Conservation (phyloP, 1,140 invertebrate species). For the Tachypleus tridentatus region DNA sequence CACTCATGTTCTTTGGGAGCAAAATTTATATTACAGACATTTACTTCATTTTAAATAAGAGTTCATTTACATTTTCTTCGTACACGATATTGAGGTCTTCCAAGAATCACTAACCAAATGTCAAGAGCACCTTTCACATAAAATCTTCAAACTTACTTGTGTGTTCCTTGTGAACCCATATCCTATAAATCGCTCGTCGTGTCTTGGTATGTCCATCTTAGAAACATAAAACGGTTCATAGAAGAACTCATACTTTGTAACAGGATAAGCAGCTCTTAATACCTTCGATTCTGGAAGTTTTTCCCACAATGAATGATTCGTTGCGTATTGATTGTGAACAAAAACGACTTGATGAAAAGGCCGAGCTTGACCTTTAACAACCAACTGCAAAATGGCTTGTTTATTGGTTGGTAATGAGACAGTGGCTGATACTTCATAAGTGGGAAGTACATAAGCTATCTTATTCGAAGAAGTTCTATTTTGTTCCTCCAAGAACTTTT, state of each 20-base stretch:
- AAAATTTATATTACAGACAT: not conserved
- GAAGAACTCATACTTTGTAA: slow-evolving; percentile 69
- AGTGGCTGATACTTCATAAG: slow-evolving; percentile 68
- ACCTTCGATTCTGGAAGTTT: slow-evolving; percentile 33
- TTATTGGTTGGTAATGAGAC: slow-evolving; percentile 66
- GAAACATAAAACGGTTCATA: slow-evolving; percentile 92
- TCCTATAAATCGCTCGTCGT: slow-evolving; percentile 84
- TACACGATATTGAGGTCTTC: slow-evolving; percentile 1
- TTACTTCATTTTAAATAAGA: not conserved
- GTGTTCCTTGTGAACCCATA: slow-evolving; percentile 92
- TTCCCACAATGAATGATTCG: slow-evolving; percentile 59
- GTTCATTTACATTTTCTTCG: not conserved
- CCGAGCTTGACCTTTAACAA: slow-evolving; percentile 59
- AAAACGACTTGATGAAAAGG: slow-evolving; percentile 89
- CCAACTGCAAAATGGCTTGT: slow-evolving; percentile 55
- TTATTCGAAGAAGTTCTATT: slow-evolving; percentile 39
- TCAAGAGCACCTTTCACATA: not conserved
- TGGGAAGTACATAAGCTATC: slow-evolving; percentile 84
- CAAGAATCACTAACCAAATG: slow-evolving; percentile 1
- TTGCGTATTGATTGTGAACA: slow-evolving; percentile 81
- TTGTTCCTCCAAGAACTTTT: slow-evolving; percentile 43
- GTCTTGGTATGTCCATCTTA: slow-evolving; percentile 60
- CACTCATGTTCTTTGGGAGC: not conserved
- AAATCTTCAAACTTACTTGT: slow-evolving; percentile 48
- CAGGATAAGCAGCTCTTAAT: slow-evolving; percentile 60